phyloP scores from a whole-genome alignment of 2,113 vertebrate species.

The Chloropsis cyanopogon region DNA sequence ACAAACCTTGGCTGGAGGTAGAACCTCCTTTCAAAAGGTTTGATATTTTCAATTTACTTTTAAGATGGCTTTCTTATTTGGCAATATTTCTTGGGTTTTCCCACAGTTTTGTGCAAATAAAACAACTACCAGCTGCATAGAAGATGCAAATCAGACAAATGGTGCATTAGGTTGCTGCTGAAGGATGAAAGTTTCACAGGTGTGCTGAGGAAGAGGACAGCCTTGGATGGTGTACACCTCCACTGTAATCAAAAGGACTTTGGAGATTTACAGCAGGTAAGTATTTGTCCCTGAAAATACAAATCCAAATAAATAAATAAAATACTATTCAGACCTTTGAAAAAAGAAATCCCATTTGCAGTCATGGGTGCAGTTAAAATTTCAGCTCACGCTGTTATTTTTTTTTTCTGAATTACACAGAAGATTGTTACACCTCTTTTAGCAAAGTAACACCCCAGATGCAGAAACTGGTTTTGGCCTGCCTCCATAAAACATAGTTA shows the following conservation, averaged over 20 bases:
- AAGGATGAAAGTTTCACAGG: background rate
- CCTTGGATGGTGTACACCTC: fast-evolving
- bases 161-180: background rate
- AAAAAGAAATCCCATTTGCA: background rate
- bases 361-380: background rate
- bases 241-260: background rate
- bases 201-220: background rate
- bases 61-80: background rate
- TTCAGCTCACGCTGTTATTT: background rate
- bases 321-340: background rate
- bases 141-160: background rate
- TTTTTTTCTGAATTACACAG: background rate
- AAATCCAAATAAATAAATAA: background rate
- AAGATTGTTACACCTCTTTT: background rate
- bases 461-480: background rate
- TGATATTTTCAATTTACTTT: background rate
- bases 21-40: background rate
- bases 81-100: background rate
- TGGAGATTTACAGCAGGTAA: background rate
- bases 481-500: background rate
- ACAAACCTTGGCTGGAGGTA: background rate
- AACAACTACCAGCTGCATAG: background rate
- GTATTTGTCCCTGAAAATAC: background rate
- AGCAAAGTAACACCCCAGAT: background rate
- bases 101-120: background rate